Conservation (phyloP, 2,797 vertebrate species). For the Nyctalus aviator region DNA sequence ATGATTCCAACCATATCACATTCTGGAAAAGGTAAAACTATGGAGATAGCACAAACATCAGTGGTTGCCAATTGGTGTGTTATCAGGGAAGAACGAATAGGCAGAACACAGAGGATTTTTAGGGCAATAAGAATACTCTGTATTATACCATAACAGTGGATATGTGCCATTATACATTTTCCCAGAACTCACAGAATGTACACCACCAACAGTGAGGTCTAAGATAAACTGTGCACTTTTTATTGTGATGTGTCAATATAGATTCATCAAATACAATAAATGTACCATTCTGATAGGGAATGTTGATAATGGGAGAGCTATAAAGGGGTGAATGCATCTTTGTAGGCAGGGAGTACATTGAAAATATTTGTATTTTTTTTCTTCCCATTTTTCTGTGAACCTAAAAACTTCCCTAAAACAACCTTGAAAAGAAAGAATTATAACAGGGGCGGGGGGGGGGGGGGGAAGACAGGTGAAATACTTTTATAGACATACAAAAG, state of each 20-base stretch:
- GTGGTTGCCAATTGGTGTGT: neutral
- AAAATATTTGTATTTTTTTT: neutral
- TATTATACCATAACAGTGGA: neutral
- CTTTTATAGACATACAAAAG: neutral
- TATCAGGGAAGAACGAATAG: neutral
- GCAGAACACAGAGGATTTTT: neutral
- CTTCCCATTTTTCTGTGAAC: neutral
- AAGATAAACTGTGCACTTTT: neutral
- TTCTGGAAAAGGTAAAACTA: neutral
- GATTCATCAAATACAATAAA: neutral
- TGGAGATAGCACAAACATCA: neutral
- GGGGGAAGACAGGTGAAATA: neutral
- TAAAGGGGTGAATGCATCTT: neutral
- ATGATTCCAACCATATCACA: neutral
- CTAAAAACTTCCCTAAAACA: neutral
- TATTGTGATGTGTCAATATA: neutral
- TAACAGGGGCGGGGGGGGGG: neutral
- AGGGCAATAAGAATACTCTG: neutral
- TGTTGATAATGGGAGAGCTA: neutral
- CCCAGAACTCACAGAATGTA: neutral
- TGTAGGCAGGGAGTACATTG: neutral
- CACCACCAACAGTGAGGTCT: neutral
- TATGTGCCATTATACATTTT: neutral
- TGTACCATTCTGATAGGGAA: neutral
- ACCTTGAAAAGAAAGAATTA: neutral